phyloP scores from a whole-genome alignment of 2,888 invertebrate species.

The Miltochrista miniata region DNA sequence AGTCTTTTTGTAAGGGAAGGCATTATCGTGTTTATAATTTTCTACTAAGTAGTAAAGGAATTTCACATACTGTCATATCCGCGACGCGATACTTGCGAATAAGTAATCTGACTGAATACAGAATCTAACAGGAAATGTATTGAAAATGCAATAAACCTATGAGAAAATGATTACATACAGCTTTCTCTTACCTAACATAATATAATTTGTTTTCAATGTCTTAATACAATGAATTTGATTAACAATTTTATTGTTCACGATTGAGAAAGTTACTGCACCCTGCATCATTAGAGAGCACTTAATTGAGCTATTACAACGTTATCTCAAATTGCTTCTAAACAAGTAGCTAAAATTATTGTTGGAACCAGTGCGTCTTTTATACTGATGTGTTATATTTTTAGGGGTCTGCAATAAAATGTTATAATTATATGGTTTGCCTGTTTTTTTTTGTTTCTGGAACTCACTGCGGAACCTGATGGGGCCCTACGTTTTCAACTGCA shows the following conservation, averaged over 20 bases:
- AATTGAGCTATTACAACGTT: slow-evolving; percentile 17
- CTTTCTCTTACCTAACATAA: not conserved
- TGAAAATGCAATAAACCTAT: no score
- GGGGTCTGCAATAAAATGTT: slow-evolving; percentile 2
- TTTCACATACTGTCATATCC: no score
- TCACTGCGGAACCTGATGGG: no score
- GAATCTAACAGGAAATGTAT: no score
- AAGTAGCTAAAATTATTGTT: slow-evolving; percentile 18
- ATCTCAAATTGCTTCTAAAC: slow-evolving; percentile 20
- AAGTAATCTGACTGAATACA: no score
- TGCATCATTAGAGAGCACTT: slow-evolving; percentile 27
- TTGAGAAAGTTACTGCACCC: slow-evolving; percentile 19
- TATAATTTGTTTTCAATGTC: not conserved
- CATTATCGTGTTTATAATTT: no score
- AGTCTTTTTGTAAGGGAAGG: no score
- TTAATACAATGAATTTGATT: slow-evolving; percentile 10
- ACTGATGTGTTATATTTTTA: slow-evolving; percentile 2
- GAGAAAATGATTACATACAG: not conserved
- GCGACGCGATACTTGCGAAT: no score
- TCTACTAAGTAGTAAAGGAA: no score
- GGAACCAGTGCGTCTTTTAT: slow-evolving; percentile 17
- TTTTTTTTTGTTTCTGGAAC: no score
- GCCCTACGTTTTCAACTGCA: no score
- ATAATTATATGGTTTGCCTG: not conserved
- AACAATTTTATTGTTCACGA: slow-evolving; percentile 22